Conservation (phyloP, 1,140 invertebrate genomes). For the Drosophila prosaltans region DNA sequence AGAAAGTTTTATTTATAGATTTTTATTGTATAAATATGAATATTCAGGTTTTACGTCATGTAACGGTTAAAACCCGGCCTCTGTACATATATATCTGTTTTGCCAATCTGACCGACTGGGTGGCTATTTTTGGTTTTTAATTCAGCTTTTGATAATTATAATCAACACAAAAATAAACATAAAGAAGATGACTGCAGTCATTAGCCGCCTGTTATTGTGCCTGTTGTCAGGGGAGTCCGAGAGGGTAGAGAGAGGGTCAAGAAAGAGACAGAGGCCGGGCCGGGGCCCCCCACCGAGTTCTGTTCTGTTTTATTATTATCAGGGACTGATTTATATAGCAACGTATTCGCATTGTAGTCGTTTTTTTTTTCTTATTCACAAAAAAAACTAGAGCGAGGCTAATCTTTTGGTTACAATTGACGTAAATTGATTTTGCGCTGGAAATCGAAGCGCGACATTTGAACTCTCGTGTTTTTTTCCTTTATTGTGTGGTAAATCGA, state of each 20-base stretch:
- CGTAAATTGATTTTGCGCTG: conserved; percentile 70
- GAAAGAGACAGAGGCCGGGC: conserved; percentile 11
- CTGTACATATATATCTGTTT: conserved; percentile 1
- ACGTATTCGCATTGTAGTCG: conserved; percentile 21
- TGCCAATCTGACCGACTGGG: conserved; percentile 5
- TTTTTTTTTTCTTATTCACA: conserved; percentile 18
- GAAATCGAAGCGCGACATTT: conserved; percentile 19
- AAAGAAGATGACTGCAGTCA: conserved; percentile 13
- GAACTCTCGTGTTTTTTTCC: conserved; percentile 2
- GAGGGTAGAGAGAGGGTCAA: background rate
- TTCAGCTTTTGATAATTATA: conserved; percentile 14
- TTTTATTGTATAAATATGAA: too few species aligned
- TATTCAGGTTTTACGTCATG: conserved; percentile 1
- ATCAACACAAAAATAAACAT: conserved; percentile 14
- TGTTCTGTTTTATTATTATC: conserved; percentile 63
- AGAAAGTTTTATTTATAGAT: conserved; percentile 9
- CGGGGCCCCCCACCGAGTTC: conserved; percentile 12
- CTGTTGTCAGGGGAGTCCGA: conserved; percentile 33
- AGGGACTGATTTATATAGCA: conserved; percentile 63
- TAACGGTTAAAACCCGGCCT: background rate
- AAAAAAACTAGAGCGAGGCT: conserved; percentile 70
- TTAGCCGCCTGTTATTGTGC: background rate
- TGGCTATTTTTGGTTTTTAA: conserved; percentile 10
- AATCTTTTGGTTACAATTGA: conserved; percentile 75
- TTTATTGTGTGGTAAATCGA: conserved; percentile 3